Conservation (phyloP, 2,888 invertebrate species). For the Limenitis camilla region DNA sequence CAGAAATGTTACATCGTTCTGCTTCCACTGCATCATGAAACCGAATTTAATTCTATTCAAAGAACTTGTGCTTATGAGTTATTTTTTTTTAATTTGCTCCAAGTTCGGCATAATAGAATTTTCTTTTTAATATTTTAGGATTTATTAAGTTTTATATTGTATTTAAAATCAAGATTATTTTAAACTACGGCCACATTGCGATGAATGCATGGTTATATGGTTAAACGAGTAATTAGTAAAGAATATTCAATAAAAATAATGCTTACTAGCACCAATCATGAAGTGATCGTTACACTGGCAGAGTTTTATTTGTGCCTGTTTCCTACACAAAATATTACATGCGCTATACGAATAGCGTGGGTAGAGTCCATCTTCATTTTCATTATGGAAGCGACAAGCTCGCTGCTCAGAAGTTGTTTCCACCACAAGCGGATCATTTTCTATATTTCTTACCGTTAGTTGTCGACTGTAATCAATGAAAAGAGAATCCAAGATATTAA, state of each 20-base stretch:
- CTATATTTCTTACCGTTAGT: constrained; percentile 76
- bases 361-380: constrained; percentile 77
- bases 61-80: too few relatives aligned
- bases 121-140: too few relatives aligned
- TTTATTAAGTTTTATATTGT: too few relatives aligned
- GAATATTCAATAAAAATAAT: not conserved
- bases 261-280: constrained; percentile 76
- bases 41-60: not conserved
- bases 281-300: constrained; percentile 83
- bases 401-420: constrained; percentile 78
- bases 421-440: constrained; percentile 78
- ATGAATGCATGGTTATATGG: too few relatives aligned
- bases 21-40: constrained; percentile 46
- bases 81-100: too few relatives aligned
- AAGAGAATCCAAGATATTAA: not conserved
- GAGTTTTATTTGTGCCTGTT: constrained; percentile 73
- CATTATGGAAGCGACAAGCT: constrained; percentile 80
- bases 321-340: constrained; percentile 81
- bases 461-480: constrained; percentile 53
- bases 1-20: constrained; percentile 77
- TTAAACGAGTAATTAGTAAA: not conserved
- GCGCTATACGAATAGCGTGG: constrained; percentile 82
- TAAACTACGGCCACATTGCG: too few relatives aligned
- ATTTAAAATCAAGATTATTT: too few relatives aligned
- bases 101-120: too few relatives aligned